A percentile compares a stretch with the other conserved stretches of the same genome.
These are phyloP conservation scores for Lasius fuliginosus DNA, from an alignment of 2,888 invertebrate genomes.

Conservation along the genomic window DNA sequence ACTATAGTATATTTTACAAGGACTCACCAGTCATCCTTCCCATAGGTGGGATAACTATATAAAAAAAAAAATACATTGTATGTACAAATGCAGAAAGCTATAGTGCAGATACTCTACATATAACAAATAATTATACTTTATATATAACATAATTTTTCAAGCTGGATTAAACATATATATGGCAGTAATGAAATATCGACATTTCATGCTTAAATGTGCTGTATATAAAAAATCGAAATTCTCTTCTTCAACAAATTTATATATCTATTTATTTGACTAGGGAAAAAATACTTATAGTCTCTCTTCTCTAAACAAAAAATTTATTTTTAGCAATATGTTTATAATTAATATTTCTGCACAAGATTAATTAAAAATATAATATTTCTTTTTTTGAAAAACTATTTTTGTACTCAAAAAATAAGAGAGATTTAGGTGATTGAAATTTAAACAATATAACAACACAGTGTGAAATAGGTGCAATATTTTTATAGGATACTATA, in stretches of 20 bases:
- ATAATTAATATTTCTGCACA: neutral
- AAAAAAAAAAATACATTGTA: conserved; percentile 83
- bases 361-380: neutral
- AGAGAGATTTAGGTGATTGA: neutral
- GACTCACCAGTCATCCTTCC: conserved; percentile 89
- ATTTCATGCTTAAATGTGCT: conserved; percentile 65
- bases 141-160: conserved; percentile 44
- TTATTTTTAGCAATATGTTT: conserved; percentile 28
- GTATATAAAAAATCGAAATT: conserved; percentile 32
- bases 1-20: conserved; percentile 82
- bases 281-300: neutral
- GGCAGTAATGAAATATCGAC: conserved; percentile 44
- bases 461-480: conserved; percentile 14
- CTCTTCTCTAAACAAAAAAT: neutral
- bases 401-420: neutral
- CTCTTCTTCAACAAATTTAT: conserved; percentile 9
- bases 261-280: neutral
- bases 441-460: neutral
- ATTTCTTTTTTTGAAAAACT: neutral
- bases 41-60: conserved; percentile 88
- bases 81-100: conserved; percentile 79
- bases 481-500: conserved; percentile 46
- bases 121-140: conserved; percentile 63
- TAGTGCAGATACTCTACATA: conserved; percentile 72
- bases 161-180: conserved; percentile 43